These are phyloP conservation scores for Herminia tarsipennalis DNA, from an alignment of 2,888 invertebrate species.

Conservation along the genomic window DNA sequence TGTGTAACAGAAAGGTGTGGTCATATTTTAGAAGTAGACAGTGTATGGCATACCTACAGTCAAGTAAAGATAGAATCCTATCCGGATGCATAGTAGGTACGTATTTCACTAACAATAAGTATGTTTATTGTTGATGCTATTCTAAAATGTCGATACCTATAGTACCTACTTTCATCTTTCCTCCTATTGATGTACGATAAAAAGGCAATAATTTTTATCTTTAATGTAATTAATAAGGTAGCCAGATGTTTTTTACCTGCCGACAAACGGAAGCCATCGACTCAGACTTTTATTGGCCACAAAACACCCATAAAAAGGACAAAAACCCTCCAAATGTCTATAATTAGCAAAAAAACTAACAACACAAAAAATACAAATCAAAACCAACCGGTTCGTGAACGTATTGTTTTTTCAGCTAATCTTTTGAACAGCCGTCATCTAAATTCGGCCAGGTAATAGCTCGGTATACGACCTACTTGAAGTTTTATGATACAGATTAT, in stretches of 20 bases:
- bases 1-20: no score
- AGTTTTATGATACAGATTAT: conserved; percentile 50
- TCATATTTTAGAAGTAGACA: no score
- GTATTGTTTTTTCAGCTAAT: conserved; percentile 33
- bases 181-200: no score
- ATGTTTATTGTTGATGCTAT: no score
- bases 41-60: no score
- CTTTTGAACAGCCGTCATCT: conserved; percentile 35
- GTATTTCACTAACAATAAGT: no score
- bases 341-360: conserved; percentile 35
- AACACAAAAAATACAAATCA: conserved; percentile 37
- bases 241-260: background rate
- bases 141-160: no score
- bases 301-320: conserved; percentile 21
- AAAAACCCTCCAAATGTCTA: conserved; percentile 28
- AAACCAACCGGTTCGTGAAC: conserved; percentile 38
- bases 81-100: no score
- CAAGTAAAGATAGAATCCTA: no score
- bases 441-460: conserved; percentile 45
- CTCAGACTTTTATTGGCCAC: conserved; percentile 2
- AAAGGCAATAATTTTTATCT: no score
- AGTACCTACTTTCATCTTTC: no score
- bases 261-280: background rate
- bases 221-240: background rate
- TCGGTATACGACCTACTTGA: conserved; percentile 58